Evolutionary conservation across 2,888 invertebrate genomes (phyloP), one percentile per base, ranked within the genome.

Genomic region (Leptopilina syphax): DNA sequence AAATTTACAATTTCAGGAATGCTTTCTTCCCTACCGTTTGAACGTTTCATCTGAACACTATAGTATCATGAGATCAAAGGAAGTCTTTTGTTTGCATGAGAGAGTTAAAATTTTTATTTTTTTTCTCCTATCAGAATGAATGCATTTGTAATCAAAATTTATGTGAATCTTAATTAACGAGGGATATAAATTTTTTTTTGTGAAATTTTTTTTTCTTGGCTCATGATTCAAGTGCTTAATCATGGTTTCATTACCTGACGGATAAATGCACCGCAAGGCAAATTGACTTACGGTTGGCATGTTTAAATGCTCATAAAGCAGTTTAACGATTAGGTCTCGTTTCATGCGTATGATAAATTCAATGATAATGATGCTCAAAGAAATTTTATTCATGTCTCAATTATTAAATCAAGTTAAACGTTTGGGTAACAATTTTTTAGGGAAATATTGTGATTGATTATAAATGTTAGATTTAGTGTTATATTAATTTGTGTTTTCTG

Each of bases 311-410:
- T 57, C 57, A 73, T 73, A 73, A 73, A 73, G 73, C 41, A n/a
- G 73, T 73, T 73, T 73, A 73, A 73, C 57, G 73, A 73, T 57
- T 73, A 41, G 57, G 73, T 73, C 73, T 73, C 54, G 57, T 73
- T 73, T 73, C 24, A 70, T 54, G 54, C 47, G 68, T 44, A 24
- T 70, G 24, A 47, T 9, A 34, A 27, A 27, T 8, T 54, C 34
- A 24, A 73, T 73, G 73, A 73, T 54, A 34, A 73, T 73, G 54
- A 57, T 3, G 27, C 34, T n/a, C 2, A 67, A 67, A n/a, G n/a
- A 57, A 13, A 27, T 10, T 57, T 57, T 54, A 73, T 12, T 54
- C 70, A 73, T 34, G 27, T 73, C 54, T 57, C 70, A 73, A 57
- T 73, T 34, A 73, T 73, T 8, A n/a, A 57, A 73, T 54, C 34